Evolutionary conservation across 2,113 vertebrate species (phyloP).

Genomic region (Antigone vipio): DNA sequence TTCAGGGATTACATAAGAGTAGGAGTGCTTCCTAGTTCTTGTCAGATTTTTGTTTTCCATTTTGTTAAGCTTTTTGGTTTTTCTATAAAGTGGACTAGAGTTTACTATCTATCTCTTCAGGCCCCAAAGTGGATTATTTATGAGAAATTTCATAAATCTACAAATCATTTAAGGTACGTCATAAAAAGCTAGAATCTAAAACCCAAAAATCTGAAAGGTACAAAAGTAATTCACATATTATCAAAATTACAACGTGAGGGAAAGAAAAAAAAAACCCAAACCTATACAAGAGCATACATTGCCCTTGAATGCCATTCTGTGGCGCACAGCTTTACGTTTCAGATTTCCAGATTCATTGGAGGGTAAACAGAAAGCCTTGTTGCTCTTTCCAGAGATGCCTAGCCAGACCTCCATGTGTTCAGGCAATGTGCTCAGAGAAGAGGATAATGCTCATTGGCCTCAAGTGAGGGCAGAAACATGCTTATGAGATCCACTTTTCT

Average conservation of each 20-base stretch:
- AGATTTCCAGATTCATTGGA: background rate
- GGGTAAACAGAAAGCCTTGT: background rate
- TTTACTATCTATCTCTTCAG: background rate
- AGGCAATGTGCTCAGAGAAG: background rate
- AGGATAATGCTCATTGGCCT: background rate
- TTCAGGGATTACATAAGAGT: background rate
- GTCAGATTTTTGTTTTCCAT: background rate
- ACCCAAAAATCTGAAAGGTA: background rate
- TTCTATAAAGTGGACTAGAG: background rate
- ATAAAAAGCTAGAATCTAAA: background rate
- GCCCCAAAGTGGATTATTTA: background rate
- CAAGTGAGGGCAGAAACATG: background rate
- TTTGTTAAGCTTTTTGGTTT: background rate
- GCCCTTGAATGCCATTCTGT: background rate
- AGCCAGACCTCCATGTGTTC: background rate
- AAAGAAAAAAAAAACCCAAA: background rate
- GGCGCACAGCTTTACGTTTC: rapidly evolving
- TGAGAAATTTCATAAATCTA: background rate
- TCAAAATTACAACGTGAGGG: background rate
- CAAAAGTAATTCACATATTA: background rate
- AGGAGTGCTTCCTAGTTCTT: background rate
- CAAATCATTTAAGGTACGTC: background rate
- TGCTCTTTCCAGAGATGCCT: background rate
- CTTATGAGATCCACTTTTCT: background rate
- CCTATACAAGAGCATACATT: background rate